Base-by-base conservation (phyloP, 2,797 vertebrate species). In the Melanotaenia nigrans region DNA sequence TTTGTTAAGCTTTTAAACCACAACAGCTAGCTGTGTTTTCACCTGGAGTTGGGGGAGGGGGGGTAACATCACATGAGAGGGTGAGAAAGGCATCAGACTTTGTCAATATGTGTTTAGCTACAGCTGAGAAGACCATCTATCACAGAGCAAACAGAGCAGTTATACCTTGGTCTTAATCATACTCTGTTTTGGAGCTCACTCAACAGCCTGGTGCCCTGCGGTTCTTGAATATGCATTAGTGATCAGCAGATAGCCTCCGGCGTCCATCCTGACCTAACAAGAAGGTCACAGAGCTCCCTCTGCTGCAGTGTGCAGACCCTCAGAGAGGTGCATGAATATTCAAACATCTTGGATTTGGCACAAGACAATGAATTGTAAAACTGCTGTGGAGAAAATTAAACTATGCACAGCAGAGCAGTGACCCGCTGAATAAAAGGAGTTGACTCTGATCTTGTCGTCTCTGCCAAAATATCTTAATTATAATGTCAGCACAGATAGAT, bases 101-200 rank as follows among this genome's bases (percentile, higher is more conserved):
- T 56, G 84, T 88, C 84, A 92, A 92, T 87, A 90, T 87, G 75
- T 81, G 81, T 84, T 85, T 65, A 82, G 53, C 51, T 64, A 69
- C 68, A 77, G 67, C 78, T 76, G 73, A 69, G 71, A 62, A 70
- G 79, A 68, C 55, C 54, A 55, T 68, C 70, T 69, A 66, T 79
- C 64, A 69, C 62, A 35, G 70, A 47, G n/a, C 66, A 67, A 68
- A 63, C 5, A 68, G 51, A 61, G 40, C 56, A 55, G 25, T 14
- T 53, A 24, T 58, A 53, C 54, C 55, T 58, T 33, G 65, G 84
- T 76, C 66, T 78, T 77, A 69, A 86, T 86, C 60, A 14, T 7
- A 20, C 22, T 61, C 30, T 40, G 66, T 79, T 42, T 62, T 33
- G 45, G 28, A 66, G 61, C 65, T 20, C 38, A 74, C 32, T 78